These are phyloP conservation scores for Pissodes strobi DNA, from an alignment of 1,140 invertebrate genomes.

Conservation along the genomic window DNA sequence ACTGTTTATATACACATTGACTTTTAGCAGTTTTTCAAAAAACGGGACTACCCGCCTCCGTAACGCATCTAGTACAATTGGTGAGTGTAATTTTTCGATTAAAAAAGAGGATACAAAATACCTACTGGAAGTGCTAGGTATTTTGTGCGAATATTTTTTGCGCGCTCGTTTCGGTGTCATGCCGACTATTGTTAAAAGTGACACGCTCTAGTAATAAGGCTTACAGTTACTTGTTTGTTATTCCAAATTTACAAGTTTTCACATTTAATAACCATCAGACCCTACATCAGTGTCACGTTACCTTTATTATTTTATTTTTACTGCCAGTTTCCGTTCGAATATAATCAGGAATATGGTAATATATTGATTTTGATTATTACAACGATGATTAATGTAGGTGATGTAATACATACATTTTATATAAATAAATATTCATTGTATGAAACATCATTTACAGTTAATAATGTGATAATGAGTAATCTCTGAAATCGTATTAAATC, in stretches of 20 bases:
- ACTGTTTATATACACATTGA: slow-evolving; percentile 22
- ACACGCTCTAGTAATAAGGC: slow-evolving; percentile 29
- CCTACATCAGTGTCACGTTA: slow-evolving; percentile 21
- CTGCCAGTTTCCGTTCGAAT: slow-evolving; percentile 16
- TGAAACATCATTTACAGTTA: slow-evolving; percentile 31
- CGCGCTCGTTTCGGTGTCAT: slow-evolving; percentile 3
- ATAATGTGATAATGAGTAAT: slow-evolving; percentile 31
- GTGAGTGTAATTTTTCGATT: no score
- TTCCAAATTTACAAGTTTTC: slow-evolving; percentile 18
- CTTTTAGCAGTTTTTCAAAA: slow-evolving; percentile 7
- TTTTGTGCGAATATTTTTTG: no score
- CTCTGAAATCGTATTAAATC: not conserved
- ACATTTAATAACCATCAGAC: slow-evolving; percentile 18
- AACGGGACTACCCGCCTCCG: slow-evolving; percentile 12
- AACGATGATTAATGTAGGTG: slow-evolving; percentile 15
- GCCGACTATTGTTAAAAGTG: slow-evolving; percentile 1
- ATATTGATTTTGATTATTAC: not conserved
- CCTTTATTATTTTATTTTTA: not conserved
- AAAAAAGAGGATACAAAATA: no score
- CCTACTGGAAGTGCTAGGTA: no score
- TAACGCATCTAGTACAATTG: slow-evolving; percentile 15
- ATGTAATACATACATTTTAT: slow-evolving; percentile 24
- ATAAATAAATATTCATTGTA: slow-evolving; percentile 16
- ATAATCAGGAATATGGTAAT: slow-evolving; percentile 4
- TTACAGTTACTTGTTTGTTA: slow-evolving; percentile 22